Percentiles rank a stretch among this genome's conserved stretches.
Conservation (phyloP, 2,888 invertebrate species). For the Cantharis nigra region DNA sequence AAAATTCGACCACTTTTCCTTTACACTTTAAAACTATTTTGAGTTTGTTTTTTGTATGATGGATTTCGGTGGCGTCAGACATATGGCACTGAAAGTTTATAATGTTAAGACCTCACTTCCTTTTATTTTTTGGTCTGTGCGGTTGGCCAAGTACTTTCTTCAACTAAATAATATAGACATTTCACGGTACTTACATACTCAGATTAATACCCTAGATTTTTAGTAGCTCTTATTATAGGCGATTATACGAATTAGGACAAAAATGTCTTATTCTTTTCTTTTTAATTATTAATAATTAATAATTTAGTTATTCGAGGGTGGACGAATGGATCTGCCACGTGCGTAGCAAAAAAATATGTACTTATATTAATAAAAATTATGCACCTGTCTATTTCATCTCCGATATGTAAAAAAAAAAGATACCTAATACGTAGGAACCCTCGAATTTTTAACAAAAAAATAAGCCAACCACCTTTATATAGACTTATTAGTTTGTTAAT, state of each 20-base stretch:
- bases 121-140: conserved; percentile 45
- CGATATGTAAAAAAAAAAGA: background rate
- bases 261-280: background rate
- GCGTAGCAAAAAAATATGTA: background rate
- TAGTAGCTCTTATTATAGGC: conserved; percentile 49
- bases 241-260: conserved; percentile 43
- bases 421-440: conserved; percentile 3
- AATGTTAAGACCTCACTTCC: conserved; percentile 40
- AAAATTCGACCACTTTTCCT: conserved; percentile 30
- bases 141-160: conserved; percentile 44
- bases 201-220: conserved; percentile 46
- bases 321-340: too few species aligned
- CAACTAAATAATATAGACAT: conserved; percentile 53
- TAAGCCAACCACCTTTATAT: conserved; percentile 33
- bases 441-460: conserved; percentile 27
- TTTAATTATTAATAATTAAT: too few species aligned
- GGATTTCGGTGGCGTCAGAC: conserved; percentile 19
- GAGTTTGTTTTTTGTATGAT: conserved; percentile 15
- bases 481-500: conserved; percentile 37
- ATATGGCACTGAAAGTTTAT: conserved; percentile 38
- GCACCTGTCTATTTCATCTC: conserved; percentile 32
- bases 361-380: conserved; percentile 15
- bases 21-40: conserved; percentile 27
- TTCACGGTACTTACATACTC: conserved; percentile 52
- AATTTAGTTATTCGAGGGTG: too few species aligned